Evolutionary conservation across 2,888 invertebrate genomes (phyloP).

Genomic region (Dioctria linearis): DNA sequence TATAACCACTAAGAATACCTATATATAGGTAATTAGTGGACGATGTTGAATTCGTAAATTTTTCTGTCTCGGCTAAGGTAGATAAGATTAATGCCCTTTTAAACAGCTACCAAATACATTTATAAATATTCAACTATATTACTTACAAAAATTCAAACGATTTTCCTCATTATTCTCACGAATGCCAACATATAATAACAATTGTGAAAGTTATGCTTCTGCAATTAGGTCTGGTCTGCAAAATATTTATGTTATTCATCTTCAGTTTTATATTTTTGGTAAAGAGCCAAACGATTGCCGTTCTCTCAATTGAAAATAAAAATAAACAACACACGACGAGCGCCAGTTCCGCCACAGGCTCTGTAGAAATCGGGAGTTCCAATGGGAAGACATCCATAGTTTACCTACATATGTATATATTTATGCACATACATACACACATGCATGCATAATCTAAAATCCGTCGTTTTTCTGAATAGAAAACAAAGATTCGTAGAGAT

Average conservation of each 20-base stretch:
- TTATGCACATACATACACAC: conserved; percentile 52
- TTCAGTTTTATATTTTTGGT: conserved; percentile 20
- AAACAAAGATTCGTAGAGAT: conserved; percentile 24
- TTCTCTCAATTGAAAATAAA: conserved; percentile 33
- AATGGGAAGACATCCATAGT: conserved; percentile 49
- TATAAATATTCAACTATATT: too few relatives aligned
- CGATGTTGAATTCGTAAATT: too few relatives aligned
- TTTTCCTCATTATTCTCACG: background rate
- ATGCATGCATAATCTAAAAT: background rate
- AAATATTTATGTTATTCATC: conserved; percentile 4
- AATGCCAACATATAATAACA: conserved; percentile 18
- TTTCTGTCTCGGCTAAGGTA: too few relatives aligned
- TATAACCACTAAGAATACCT: too few relatives aligned
- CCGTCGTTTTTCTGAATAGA: background rate
- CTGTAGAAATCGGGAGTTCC: conserved; percentile 31
- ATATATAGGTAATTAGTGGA: too few relatives aligned
- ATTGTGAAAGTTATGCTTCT: conserved; percentile 19
- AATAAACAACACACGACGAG: conserved; percentile 10
- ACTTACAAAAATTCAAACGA: too few relatives aligned
- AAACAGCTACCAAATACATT: too few relatives aligned
- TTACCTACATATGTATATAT: background rate
- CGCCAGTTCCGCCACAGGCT: conserved; percentile 56
- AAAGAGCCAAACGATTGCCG: conserved; percentile 8
- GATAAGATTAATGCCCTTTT: too few relatives aligned
- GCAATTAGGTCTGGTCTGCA: background rate